phyloP scores from a whole-genome alignment of 1,140 invertebrate genomes.

The Hycleus cichorii region DNA sequence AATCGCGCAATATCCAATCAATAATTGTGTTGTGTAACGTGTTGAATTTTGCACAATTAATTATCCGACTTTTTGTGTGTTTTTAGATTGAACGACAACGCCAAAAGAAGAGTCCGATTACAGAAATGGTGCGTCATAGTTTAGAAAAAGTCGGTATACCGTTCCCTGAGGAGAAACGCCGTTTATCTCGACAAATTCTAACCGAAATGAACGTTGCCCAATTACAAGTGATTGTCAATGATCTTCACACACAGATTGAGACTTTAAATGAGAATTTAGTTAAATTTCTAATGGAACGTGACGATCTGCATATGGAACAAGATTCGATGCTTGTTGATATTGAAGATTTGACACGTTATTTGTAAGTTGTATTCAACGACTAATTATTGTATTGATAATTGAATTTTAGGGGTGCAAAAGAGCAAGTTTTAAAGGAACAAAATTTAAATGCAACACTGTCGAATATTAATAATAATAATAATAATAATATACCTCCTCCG shows the following conservation, averaged over 20 bases:
- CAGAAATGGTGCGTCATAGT: conserved; percentile 71
- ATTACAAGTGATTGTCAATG: conserved; percentile 90
- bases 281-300: conserved; percentile 75
- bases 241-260: conserved; percentile 89
- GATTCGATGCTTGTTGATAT: conserved; percentile 96
- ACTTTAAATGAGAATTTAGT: conserved; percentile 83
- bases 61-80: not conserved
- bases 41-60: not conserved
- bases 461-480: conserved; percentile 13
- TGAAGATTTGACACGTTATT: conserved; percentile 87
- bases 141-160: conserved; percentile 77
- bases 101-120: conserved; percentile 75
- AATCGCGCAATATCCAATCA: too few species aligned
- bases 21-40: too few species aligned
- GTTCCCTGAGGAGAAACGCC: conserved; percentile 69
- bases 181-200: conserved; percentile 73
- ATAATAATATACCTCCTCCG: conserved; percentile 36
- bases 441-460: conserved; percentile 25
- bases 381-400: conserved; percentile 3
- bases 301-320: conserved; percentile 94
- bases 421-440: conserved; percentile 43
- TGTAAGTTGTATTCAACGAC: conserved; percentile 54
- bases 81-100: conserved; percentile 63
- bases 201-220: conserved; percentile 93
- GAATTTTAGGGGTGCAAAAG: conserved; percentile 42